phyloP scores from a whole-genome alignment of 2,113 vertebrate genomes.

The Bagarius yarrelli region DNA sequence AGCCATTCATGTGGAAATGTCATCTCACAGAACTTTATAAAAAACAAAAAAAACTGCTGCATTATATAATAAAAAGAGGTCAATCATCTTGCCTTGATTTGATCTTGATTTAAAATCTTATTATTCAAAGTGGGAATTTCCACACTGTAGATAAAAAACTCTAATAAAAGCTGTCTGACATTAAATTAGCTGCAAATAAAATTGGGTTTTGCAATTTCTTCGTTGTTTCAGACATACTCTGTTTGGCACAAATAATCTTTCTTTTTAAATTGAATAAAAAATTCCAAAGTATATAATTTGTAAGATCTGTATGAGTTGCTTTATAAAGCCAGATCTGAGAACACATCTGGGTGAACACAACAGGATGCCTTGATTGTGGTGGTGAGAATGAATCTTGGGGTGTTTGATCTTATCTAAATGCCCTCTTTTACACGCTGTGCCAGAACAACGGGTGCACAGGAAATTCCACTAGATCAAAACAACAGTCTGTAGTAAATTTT shows the following conservation, averaged over 20 bases:
- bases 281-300: neutral
- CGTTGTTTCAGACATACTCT: too few relatives aligned
- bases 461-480: constrained; percentile 47
- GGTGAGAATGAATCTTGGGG: constrained; percentile 13
- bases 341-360: constrained; percentile 9
- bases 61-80: neutral
- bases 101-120: too few relatives aligned
- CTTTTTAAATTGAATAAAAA: too few relatives aligned
- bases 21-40: neutral
- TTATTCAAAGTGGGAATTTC: neutral
- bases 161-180: constrained; percentile 1
- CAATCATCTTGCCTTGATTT: neutral
- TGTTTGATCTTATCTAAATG: constrained; percentile 46
- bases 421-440: constrained; percentile 32
- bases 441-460: constrained; percentile 40
- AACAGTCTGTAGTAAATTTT: constrained; percentile 10
- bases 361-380: constrained; percentile 30
- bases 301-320: neutral
- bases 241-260: too few relatives aligned
- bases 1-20: neutral
- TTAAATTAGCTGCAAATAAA: neutral
- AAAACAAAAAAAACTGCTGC: neutral
- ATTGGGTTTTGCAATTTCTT: neutral
- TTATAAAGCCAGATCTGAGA: neutral
- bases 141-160: neutral